A percentile compares a stretch with the other conserved stretches of the same genome.
Evolutionary conservation across 2,113 vertebrate species (phyloP).

Genomic region (Columba livia): DNA sequence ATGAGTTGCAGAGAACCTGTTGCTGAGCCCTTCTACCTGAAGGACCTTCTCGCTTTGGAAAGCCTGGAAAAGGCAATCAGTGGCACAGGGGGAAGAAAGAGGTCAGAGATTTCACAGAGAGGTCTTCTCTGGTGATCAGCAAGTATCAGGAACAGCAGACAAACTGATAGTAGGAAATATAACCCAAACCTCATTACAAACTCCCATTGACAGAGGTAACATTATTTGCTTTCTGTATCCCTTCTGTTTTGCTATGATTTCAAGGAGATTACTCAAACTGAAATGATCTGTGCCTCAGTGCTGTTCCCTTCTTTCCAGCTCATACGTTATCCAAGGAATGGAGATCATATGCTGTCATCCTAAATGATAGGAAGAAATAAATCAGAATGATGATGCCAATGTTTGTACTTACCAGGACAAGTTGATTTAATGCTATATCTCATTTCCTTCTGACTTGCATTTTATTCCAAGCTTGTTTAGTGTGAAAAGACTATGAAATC

Average conservation of each 20-base stretch:
- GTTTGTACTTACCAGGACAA: slow-evolving; percentile 50
- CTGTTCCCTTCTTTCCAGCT: not conserved
- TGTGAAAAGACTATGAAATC: slow-evolving; percentile 30
- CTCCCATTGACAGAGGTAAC: not conserved
- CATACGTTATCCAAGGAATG: not conserved
- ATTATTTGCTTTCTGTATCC: not conserved
- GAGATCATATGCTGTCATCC: not conserved
- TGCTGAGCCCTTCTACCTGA: not conserved
- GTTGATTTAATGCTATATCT: slow-evolving; percentile 14
- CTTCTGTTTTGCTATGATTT: not conserved
- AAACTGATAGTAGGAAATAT: not conserved
- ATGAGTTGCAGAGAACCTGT: not conserved
- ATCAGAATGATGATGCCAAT: not conserved
- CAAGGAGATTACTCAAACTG: not conserved
- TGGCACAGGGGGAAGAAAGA: not conserved
- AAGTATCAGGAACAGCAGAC: not conserved
- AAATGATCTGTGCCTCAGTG: not conserved
- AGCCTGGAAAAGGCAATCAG: not conserved
- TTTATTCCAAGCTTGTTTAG: slow-evolving; percentile 61
- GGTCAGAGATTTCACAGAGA: not conserved
- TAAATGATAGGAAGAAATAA: slow-evolving; percentile 28
- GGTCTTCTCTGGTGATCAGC: not conserved
- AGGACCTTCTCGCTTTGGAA: not conserved
- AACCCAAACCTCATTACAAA: not conserved
- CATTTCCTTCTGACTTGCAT: slow-evolving; percentile 52